Evolutionary conservation across 2,113 vertebrate species (phyloP), one percentile per base, ranked within the genome.

Genomic region (Tor tambroides): DNA sequence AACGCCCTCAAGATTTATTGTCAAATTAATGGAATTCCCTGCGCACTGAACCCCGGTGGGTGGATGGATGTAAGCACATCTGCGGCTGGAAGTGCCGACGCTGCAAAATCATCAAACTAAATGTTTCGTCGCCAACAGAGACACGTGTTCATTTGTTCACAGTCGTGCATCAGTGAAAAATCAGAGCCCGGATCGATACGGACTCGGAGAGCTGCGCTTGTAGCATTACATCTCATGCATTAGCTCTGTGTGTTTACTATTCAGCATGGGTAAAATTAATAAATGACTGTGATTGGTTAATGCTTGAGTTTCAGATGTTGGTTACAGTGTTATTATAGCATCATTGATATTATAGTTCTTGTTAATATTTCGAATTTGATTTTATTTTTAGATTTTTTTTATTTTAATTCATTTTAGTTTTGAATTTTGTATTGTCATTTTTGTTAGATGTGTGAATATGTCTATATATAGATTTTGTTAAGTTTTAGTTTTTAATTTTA

Each of bases 21-120:
- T 72, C 87, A 63, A 77, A 88, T 86, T 89, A 93, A 93, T 91
- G 90, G 80, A 38, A 80, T 87, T 85, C 84, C 59, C 83, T 79
- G 56, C 80, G 84, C 63, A 28, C 14, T 8, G 26, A 63, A 17
- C 3, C 21, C 26, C 23, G 71, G 43, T 38, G 35, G 17, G 54
- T 61, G 32, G 26, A 75, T 6, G 63, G 6, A 21, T 12, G 28
- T 26, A 30, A 72, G 49, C 38, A 51, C 65, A 74, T 59, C n/a
- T 80, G 32, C 71, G 85, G 51, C 26, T 41, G 15, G n/a, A 86
- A 74, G 28, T 61, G 65, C 85, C 35, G 69, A 82, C 69, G 28
- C 21, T 61, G 78, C 78, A 56, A 59, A 72, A 32, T 43, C 23
- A 1, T 63, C 43, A 61, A 54, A 83, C 63, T 32, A 83, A 46